Evolutionary conservation across 2,888 invertebrate genomes (phyloP).

Genomic region (Hyposoter dolosus): DNA sequence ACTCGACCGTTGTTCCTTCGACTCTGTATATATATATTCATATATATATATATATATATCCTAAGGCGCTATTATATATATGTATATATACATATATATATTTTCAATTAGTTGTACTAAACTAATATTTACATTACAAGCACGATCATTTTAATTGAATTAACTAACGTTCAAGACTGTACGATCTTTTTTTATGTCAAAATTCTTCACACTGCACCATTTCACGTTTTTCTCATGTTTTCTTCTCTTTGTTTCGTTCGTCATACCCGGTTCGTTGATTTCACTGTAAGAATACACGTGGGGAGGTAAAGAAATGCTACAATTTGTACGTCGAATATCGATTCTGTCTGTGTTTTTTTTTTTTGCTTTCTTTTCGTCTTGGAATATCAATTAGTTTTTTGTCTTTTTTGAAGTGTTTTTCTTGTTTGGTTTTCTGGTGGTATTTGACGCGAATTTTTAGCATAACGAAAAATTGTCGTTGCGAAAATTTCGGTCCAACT

Average conservation of each 20-base stretch:
- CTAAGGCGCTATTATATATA: constrained; percentile 38
- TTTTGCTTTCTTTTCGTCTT: not conserved
- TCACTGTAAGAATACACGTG: constrained; percentile 17
- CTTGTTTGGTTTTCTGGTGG: not conserved
- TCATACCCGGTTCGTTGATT: constrained; percentile 23
- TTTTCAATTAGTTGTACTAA: constrained; percentile 37
- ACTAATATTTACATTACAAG: constrained; percentile 67
- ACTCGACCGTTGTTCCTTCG: constrained; percentile 35
- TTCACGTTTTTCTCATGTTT: not conserved
- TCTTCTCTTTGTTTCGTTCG: not conserved
- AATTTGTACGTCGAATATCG: constrained; percentile 18
- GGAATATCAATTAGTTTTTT: not conserved
- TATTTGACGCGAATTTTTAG: not conserved
- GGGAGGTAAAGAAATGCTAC: not conserved
- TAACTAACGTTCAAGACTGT: constrained; percentile 40
- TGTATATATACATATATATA: constrained; percentile 19
- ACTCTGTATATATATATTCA: constrained; percentile 18
- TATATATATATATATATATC: constrained; percentile 10
- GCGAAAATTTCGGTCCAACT: not conserved
- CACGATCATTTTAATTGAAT: constrained; percentile 61
- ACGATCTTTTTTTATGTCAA: constrained; percentile 12
- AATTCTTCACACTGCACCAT: constrained; percentile 33
- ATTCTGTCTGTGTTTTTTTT: not conserved
- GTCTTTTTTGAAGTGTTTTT: not conserved
- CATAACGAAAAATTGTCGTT: not conserved